These are phyloP conservation scores for Nibea albiflora DNA, from an alignment of 2,113 vertebrate genomes.

Conservation along the genomic window DNA sequence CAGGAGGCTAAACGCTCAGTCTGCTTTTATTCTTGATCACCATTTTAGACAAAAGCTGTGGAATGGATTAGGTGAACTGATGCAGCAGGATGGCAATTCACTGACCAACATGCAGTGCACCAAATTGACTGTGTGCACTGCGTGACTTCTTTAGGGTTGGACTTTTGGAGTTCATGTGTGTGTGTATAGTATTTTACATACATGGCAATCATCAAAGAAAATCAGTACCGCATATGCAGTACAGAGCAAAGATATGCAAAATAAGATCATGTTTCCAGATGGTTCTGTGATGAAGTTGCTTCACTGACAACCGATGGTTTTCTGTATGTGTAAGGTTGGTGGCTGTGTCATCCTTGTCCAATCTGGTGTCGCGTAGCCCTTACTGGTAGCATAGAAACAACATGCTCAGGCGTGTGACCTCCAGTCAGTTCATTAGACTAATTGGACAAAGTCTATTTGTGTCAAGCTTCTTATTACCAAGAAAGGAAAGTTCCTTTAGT, in stretches of 20 bases:
- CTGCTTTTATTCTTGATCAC: conserved; percentile 46
- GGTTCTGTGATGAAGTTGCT: conserved; percentile 27
- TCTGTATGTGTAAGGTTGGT: conserved; percentile 14
- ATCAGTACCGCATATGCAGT: neutral
- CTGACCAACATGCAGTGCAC: conserved; percentile 2
- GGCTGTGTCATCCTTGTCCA: neutral
- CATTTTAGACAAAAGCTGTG: conserved; percentile 42
- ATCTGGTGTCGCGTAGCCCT: neutral
- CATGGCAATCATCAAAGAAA: neutral
- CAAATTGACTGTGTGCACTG: neutral
- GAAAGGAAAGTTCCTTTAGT: neutral
- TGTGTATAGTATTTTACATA: neutral
- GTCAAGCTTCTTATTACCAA: neutral
- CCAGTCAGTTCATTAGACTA: neutral
- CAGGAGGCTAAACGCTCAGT: conserved; percentile 26
- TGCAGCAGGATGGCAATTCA: conserved; percentile 22
- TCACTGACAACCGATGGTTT: conserved; percentile 48
- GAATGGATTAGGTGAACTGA: conserved; percentile 43
- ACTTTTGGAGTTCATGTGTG: neutral
- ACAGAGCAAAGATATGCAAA: conserved; percentile 12
- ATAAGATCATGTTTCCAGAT: conserved; percentile 43
- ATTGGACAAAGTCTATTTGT: neutral
- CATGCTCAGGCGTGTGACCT: neutral
- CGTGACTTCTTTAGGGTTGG: neutral
- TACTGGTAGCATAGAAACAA: neutral